These are phyloP conservation scores for Drosophila tristis DNA, from an alignment of 1,140 invertebrate species.

Conservation along the genomic window DNA sequence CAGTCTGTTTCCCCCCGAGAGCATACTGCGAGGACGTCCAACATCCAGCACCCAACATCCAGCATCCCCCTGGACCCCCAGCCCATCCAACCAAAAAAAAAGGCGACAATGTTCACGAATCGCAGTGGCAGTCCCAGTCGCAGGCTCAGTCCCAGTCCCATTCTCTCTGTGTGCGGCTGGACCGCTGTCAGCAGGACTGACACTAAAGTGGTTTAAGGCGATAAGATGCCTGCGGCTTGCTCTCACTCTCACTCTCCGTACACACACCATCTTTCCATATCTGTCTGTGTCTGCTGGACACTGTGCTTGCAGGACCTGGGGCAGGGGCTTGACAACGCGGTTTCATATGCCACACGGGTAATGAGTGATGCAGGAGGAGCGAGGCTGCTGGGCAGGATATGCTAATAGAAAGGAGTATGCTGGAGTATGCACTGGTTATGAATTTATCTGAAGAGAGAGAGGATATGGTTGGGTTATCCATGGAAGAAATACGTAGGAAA, in stretches of 20 bases:
- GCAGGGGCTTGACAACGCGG: slow-evolving; percentile 10
- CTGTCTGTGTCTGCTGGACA: slow-evolving; percentile 3
- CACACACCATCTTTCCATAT: not conserved
- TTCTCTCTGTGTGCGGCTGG: slow-evolving; percentile 20
- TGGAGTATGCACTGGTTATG: not conserved
- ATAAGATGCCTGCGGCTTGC: slow-evolving; percentile 70
- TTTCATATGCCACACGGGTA: slow-evolving; percentile 28
- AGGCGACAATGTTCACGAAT: slow-evolving; percentile 76
- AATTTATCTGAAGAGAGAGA: too few species aligned
- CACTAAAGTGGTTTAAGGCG: slow-evolving; percentile 83
- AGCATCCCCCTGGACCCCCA: too few species aligned
- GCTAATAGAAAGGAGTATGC: not conserved
- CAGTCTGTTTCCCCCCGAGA: slow-evolving; percentile 12
- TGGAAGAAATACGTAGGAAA: too few species aligned
- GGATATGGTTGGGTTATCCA: too few species aligned
- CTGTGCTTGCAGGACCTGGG: not conserved
- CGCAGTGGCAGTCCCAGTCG: slow-evolving; percentile 22
- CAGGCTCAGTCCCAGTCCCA: too few species aligned
- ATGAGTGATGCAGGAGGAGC: slow-evolving; percentile 4
- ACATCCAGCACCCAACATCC: slow-evolving; percentile 26
- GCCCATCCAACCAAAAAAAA: slow-evolving; percentile 29
- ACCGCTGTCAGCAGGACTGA: slow-evolving; percentile 81
- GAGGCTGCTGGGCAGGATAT: not conserved
- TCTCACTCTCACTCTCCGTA: not conserved
- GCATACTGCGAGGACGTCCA: not conserved